Evolutionary conservation across 2,888 invertebrate species (phyloP), one percentile per base, ranked within the genome.

Genomic region (Congeria kusceri): DNA sequence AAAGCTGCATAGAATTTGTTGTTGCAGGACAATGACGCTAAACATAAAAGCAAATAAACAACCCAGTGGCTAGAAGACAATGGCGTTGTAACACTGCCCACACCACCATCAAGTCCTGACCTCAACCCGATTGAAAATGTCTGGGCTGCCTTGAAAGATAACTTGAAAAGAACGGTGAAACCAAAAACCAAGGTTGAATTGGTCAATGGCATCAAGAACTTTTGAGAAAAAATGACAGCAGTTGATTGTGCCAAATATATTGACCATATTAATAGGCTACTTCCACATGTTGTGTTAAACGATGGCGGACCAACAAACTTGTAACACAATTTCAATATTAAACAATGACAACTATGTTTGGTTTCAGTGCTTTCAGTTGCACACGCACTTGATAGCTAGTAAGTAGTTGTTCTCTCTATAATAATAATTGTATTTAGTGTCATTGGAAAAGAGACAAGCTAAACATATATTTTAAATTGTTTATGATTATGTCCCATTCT

Each of bases 81-180:
- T 25, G 61, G 68, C 11, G 46, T 81, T 5, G 2, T 59, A 0
- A 65, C 68, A 0, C 68, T 76, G 69, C 53, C 39, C 0, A 65
- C 72, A 23, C 80, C 80, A 53, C 72, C 83, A 15, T 79, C 76
- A 18, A 74, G 74, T 2, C 80, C 78, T n/a, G 83, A 84, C 56
- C 29, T 84, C 7, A 84, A 80, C 39, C 80, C 77, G 1, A 80
- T 78, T 44, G 83, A 80, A 39, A 83, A 80, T 70, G 77, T 83
- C 13, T 79, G 76, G 80, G 66, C 73, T n/a, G 59, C 75, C 9
- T 15, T 78, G 47, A 83, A 83, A 57, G 61, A 65, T 5, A 61
- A 74, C 44, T 58, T 80, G 9, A 63, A 71, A 44, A 66, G 53
- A 18, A 23, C 28, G 1, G 69, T 71, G 1, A 80, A 77, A 44